phyloP scores from a whole-genome alignment of 1,140 invertebrate genomes.

The Drosophila mayri region DNA sequence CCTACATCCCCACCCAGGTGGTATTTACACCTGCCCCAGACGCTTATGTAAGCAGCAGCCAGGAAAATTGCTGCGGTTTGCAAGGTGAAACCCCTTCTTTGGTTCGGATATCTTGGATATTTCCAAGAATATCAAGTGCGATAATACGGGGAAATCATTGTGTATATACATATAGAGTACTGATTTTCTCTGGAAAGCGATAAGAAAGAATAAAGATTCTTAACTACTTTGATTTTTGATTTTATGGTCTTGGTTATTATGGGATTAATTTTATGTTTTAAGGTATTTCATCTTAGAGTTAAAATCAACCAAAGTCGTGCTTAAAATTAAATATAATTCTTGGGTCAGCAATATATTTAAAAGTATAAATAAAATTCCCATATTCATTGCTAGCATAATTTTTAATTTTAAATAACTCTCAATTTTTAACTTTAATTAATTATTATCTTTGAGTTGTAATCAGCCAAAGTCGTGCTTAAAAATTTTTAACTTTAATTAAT shows the following conservation, averaged over 20 bases:
- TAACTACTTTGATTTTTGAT: too few species aligned
- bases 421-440: background rate
- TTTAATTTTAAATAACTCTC: background rate
- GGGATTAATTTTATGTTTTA: background rate
- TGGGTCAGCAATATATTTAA: too few species aligned
- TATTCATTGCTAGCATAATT: background rate
- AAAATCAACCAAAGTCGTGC: too few species aligned
- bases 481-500: too few species aligned
- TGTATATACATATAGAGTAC: background rate
- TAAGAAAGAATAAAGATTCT: background rate
- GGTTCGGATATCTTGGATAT: slow-evolving; percentile 16
- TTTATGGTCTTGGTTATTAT: background rate
- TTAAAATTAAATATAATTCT: background rate
- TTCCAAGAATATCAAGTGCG: slow-evolving; percentile 15
- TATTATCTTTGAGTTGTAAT: background rate
- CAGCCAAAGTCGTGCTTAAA: too few species aligned
- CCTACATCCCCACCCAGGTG: background rate
- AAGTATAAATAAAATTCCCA: background rate
- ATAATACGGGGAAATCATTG: background rate
- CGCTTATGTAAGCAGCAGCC: slow-evolving; percentile 6
- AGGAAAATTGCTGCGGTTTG: slow-evolving; percentile 8
- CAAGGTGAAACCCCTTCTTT: background rate
- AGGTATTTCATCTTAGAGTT: too few species aligned
- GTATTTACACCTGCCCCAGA: background rate
- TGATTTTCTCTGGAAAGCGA: background rate